Conservation (phyloP, 2,113 vertebrate species). For the Eulacestoma nigropectus region DNA sequence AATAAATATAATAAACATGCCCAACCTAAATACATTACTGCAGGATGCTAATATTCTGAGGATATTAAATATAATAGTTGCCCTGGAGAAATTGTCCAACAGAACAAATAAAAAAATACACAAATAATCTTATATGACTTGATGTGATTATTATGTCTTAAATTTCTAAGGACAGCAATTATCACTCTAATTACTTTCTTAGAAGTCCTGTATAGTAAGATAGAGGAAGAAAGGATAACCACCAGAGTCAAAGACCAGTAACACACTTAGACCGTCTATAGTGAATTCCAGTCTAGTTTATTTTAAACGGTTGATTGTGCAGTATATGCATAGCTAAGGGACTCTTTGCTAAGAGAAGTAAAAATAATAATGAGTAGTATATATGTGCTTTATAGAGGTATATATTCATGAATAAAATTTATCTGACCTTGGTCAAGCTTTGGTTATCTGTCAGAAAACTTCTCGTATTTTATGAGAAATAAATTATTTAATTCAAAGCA, state of each 20-base stretch:
- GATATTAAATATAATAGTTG: conserved; percentile 60
- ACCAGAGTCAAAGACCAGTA: neutral
- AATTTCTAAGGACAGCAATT: conserved; percentile 56
- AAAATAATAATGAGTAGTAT: neutral
- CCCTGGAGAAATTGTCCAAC: conserved; percentile 45
- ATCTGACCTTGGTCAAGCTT: neutral
- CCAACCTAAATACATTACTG: conserved; percentile 55
- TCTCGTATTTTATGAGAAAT: neutral
- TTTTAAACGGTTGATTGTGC: neutral
- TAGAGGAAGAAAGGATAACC: neutral
- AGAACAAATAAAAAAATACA: conserved; percentile 57
- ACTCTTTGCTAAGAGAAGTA: neutral
- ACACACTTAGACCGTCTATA: neutral
- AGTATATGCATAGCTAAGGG: neutral
- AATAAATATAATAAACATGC: conserved; percentile 46
- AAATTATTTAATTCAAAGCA: neutral
- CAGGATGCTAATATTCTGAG: conserved; percentile 55
- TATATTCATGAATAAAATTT: neutral
- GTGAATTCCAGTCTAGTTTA: neutral
- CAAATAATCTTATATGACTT: conserved; percentile 54
- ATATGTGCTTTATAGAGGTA: neutral
- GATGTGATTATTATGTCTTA: conserved; percentile 57
- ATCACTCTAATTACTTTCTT: conserved; percentile 56
- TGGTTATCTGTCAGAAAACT: neutral
- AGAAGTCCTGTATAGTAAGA: conserved; percentile 34